These are phyloP conservation scores for Pitangus sulphuratus DNA, from an alignment of 2,797 vertebrate species.

Conservation along the genomic window DNA sequence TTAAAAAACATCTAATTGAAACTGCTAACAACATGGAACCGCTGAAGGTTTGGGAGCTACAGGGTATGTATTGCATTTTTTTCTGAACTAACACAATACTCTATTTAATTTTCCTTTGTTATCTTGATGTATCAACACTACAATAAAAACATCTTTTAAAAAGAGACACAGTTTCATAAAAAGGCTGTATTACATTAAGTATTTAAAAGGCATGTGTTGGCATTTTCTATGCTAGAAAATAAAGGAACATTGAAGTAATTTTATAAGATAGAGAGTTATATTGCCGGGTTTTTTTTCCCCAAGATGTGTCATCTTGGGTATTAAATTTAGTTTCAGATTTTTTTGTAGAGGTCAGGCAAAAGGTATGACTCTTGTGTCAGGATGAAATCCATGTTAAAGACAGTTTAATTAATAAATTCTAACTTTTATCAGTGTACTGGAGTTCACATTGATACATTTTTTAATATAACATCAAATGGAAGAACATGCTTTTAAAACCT, in stretches of 20 bases:
- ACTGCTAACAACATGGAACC: slow-evolving; percentile 89
- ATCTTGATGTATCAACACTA: background rate
- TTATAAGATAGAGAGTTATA: background rate
- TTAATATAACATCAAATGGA: background rate
- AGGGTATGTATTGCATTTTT: slow-evolving; percentile 81
- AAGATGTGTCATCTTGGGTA: background rate
- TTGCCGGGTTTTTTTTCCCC: background rate
- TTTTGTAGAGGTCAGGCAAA: background rate
- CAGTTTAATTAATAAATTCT: background rate
- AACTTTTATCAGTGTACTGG: background rate
- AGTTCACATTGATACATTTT: background rate
- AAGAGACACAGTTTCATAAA: background rate
- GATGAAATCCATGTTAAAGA: background rate
- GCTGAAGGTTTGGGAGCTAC: slow-evolving; percentile 96
- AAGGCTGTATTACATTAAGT: background rate
- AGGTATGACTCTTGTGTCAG: background rate
- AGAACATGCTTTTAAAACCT: background rate
- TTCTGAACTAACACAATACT: background rate
- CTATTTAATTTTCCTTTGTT: background rate
- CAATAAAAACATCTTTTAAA: background rate
- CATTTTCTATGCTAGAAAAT: background rate
- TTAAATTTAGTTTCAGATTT: background rate
- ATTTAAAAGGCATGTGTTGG: background rate
- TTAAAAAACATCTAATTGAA: slow-evolving; percentile 91
- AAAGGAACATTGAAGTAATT: background rate